Evolutionary conservation across 2,797 vertebrate genomes (phyloP).

Genomic region (Cyprinodon diabolis): DNA sequence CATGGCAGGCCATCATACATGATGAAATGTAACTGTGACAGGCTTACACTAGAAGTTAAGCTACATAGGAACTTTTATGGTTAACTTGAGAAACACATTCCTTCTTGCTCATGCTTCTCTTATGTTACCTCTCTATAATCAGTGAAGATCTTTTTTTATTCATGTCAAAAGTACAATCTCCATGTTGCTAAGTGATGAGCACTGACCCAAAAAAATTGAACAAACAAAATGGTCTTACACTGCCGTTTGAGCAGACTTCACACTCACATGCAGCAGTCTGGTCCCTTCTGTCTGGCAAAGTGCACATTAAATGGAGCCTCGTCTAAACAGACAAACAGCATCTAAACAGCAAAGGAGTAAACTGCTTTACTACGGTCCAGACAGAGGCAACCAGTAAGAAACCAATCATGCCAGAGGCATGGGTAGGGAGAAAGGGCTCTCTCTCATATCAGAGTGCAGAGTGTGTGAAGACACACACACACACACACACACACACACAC

Average conservation of each 20-base stretch:
- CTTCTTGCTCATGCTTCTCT: background rate
- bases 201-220: slow-evolving; percentile 21
- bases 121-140: background rate
- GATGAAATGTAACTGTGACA: slow-evolving; percentile 5
- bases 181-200: slow-evolving; percentile 34
- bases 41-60: background rate
- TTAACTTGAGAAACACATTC: slow-evolving; percentile 4
- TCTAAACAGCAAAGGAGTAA: slow-evolving; percentile 7
- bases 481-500: slow-evolving; percentile 12
- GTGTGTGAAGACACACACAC: slow-evolving; percentile 15
- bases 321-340: slow-evolving; percentile 13
- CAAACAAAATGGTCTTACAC: slow-evolving; percentile 32
- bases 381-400: slow-evolving; percentile 16
- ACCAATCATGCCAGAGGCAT: slow-evolving; percentile 26
- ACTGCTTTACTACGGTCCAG: background rate
- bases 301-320: background rate
- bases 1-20: background rate
- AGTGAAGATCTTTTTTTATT: slow-evolving; percentile 7
- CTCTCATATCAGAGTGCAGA: slow-evolving; percentile 6
- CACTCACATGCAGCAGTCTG: slow-evolving; percentile 40
- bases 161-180: background rate
- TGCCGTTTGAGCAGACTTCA: slow-evolving; percentile 37
- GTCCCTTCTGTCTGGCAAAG: slow-evolving; percentile 4
- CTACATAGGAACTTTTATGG: background rate
- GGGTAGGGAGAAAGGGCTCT: slow-evolving; percentile 33